Conservation (phyloP, 1,140 invertebrate genomes). For the Mya arenaria region DNA sequence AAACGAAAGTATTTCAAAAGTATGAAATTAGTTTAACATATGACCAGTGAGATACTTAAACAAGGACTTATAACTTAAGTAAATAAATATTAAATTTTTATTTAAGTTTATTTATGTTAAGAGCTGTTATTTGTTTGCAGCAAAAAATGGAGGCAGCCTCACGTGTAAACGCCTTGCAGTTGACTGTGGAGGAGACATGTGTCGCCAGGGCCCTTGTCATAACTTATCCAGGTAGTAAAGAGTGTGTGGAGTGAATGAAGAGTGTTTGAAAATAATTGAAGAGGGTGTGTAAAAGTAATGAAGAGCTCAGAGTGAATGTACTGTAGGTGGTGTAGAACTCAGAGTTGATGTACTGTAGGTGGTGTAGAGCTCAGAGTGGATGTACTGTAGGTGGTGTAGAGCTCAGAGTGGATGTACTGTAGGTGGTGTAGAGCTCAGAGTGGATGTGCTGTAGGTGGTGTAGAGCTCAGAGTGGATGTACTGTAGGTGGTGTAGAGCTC, state of each 20-base stretch:
- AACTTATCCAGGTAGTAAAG: conserved; percentile 29
- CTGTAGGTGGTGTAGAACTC: background rate
- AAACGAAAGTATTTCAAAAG: too few species aligned
- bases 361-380: background rate
- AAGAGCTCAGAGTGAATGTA: background rate
- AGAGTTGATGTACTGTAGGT: background rate
- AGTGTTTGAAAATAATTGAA: background rate
- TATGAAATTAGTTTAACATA: too few species aligned
- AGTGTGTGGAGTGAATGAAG: too few species aligned
- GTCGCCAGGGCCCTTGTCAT: conserved; percentile 26
- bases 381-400: background rate
- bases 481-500: too few species aligned
- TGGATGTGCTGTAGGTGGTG: too few species aligned
- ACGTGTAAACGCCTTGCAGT: background rate
- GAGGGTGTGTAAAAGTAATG: background rate
- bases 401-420: background rate
- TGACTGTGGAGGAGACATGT: conserved; percentile 37
- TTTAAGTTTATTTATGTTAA: too few species aligned
- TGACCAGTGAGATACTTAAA: too few species aligned
- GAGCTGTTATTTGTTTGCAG: too few species aligned
- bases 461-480: too few species aligned
- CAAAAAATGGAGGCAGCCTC: background rate
- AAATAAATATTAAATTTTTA: too few species aligned
- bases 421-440: too few species aligned
- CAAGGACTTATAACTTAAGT: too few species aligned